Evolutionary conservation across 2,113 vertebrate genomes (phyloP).

Genomic region (Alces alces): DNA sequence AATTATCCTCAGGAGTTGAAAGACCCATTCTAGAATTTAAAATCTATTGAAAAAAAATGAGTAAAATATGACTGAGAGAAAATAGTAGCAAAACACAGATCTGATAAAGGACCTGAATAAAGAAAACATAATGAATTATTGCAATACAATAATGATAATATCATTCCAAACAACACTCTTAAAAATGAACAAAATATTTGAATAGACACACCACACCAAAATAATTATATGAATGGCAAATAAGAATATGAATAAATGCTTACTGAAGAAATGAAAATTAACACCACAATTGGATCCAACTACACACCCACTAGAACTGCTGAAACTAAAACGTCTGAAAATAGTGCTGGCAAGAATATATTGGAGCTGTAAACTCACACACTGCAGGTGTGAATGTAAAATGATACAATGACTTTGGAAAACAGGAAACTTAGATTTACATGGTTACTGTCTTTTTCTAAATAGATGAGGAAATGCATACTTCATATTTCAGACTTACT

Average conservation of each 20-base stretch:
- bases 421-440: neutral
- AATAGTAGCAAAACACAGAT: neutral
- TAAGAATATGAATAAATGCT: neutral
- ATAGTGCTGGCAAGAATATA: neutral
- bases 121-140: neutral
- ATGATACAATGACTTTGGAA: neutral
- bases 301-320: neutral
- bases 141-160: neutral
- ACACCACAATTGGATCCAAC: neutral
- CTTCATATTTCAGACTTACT: neutral
- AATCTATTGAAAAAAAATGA: neutral
- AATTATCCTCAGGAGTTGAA: neutral
- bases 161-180: neutral
- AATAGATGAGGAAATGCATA: neutral
- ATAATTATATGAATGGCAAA: neutral
- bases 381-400: neutral
- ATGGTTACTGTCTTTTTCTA: neutral
- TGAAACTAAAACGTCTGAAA: neutral
- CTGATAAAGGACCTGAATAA: neutral
- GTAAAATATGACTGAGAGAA: neutral
- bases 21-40: neutral
- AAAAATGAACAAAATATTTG: neutral
- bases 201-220: neutral
- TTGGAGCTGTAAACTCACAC: neutral
- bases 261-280: neutral